Percentiles rank a stretch among this genome's conserved stretches.
phyloP scores from a whole-genome alignment of 1,140 invertebrate genomes.

The Atopsyche davidsoni region DNA sequence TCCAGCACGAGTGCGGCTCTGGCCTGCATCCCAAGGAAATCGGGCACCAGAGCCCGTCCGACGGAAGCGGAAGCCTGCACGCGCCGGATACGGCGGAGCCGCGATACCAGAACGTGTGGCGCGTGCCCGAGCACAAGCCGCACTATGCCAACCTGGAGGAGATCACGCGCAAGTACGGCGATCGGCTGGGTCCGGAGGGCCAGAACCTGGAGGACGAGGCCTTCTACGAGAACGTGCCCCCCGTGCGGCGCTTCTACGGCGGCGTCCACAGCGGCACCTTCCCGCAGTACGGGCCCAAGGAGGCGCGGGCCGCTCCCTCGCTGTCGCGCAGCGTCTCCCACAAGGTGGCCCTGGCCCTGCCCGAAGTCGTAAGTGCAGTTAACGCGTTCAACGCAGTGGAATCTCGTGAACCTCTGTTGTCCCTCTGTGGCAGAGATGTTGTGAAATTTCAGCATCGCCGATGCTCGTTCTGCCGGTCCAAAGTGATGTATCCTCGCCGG shows the following conservation, averaged over 20 bases:
- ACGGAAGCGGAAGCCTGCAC: slow-evolving; percentile 14
- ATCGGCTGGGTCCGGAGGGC: slow-evolving; percentile 45
- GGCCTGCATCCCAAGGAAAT: slow-evolving; percentile 44
- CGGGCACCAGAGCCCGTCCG: slow-evolving; percentile 30
- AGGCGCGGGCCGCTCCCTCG: slow-evolving; percentile 1
- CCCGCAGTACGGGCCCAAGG: slow-evolving; percentile 37
- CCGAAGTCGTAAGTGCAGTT: slow-evolving; percentile 4
- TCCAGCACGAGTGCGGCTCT: too few relatives aligned
- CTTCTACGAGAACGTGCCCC: slow-evolving; percentile 45
- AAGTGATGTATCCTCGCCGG: too few relatives aligned
- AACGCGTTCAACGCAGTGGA: too few relatives aligned
- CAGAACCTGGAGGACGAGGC: slow-evolving; percentile 48
- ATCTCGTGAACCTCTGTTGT: too few relatives aligned
- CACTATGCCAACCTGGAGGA: slow-evolving; percentile 46
- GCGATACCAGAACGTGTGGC: slow-evolving; percentile 43
- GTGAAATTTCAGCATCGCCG: too few relatives aligned
- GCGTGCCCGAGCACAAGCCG: slow-evolving; percentile 38
- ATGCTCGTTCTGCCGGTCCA: too few relatives aligned
- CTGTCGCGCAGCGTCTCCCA: slow-evolving; percentile 12
- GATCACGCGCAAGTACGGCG: slow-evolving; percentile 45
- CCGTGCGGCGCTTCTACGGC: slow-evolving; percentile 38
- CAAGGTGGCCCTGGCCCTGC: slow-evolving; percentile 5
- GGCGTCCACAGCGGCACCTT: slow-evolving; percentile 40
- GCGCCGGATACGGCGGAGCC: slow-evolving; percentile 31
- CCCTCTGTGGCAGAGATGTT: too few relatives aligned